These are phyloP conservation scores for Caenorhabditis panamensis DNA, from an alignment of 2,888 invertebrate species.

Conservation along the genomic window DNA sequence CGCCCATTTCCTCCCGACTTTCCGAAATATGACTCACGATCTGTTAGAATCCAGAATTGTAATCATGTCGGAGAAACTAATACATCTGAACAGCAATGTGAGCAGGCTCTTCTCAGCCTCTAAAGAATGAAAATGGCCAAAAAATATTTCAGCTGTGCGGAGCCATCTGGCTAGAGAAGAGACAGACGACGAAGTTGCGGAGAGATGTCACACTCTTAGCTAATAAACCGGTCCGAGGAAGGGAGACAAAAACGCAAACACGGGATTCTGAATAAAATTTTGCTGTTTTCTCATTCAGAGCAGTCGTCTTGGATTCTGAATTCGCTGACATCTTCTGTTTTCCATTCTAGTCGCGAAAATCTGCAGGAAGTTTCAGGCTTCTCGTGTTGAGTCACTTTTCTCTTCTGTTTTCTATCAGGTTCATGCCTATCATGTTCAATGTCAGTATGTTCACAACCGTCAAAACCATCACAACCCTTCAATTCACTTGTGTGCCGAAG, in stretches of 20 bases:
- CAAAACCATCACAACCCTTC: not conserved
- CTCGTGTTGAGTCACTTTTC: too few species aligned
- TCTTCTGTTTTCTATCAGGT: too few species aligned
- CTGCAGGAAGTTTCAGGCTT: too few species aligned
- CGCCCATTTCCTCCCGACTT: too few species aligned
- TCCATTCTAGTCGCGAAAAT: too few species aligned
- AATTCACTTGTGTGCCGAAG: not conserved
- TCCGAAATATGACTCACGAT: too few species aligned
- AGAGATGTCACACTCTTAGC: slow-evolving; percentile 50
- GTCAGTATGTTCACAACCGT: not conserved
- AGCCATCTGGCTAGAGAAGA: slow-evolving; percentile 30
- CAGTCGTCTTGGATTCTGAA: not conserved
- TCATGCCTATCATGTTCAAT: not conserved
- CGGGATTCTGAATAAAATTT: slow-evolving; percentile 28
- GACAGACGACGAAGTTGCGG: slow-evolving; percentile 29
- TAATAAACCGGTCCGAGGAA: slow-evolving; percentile 43
- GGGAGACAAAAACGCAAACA: slow-evolving; percentile 1
- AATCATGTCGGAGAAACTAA: too few species aligned
- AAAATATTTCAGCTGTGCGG: slow-evolving; percentile 30
- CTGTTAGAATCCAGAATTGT: too few species aligned
- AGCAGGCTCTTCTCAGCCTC: not conserved
- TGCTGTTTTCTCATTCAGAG: not conserved
- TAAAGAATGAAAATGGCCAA: slow-evolving; percentile 15
- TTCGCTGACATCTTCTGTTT: not conserved
- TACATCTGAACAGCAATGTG: too few species aligned